phyloP scores from a whole-genome alignment of 2,113 vertebrate genomes.

The Xiphophorus hellerii region DNA sequence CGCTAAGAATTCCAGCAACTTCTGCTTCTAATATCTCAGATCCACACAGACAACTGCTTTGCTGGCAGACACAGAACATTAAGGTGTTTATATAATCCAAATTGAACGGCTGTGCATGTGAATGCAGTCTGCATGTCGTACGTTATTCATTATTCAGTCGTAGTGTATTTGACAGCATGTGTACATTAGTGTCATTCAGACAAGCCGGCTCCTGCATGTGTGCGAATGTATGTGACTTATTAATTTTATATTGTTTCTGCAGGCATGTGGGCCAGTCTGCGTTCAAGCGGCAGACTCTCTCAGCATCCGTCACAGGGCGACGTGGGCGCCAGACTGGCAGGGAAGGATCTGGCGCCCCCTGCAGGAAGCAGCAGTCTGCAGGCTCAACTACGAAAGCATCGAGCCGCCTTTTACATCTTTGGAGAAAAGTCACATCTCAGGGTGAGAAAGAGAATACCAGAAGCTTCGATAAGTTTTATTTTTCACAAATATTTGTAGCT shows the following conservation, averaged over 20 bases:
- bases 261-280: constrained; percentile 98
- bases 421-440: constrained; percentile 96
- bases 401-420: constrained; percentile 95
- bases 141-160: constrained; percentile 51
- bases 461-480: neutral
- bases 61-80: constrained; percentile 39
- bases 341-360: constrained; percentile 88
- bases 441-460: constrained; percentile 78
- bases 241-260: constrained; percentile 50
- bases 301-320: constrained; percentile 81
- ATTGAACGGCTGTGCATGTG: constrained; percentile 59
- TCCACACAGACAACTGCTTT: constrained; percentile 29
- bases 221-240: neutral
- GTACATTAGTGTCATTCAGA: constrained; percentile 31
- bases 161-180: constrained; percentile 62
- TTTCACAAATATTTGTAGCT: neutral
- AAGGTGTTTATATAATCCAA: constrained; percentile 50
- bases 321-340: constrained; percentile 87
- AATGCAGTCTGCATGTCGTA: constrained; percentile 51
- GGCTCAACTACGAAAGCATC: constrained; percentile 89
- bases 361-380: constrained; percentile 87
- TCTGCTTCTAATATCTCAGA: constrained; percentile 62
- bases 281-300: constrained; percentile 91
- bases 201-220: constrained; percentile 3
- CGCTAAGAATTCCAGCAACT: constrained; percentile 45